Base-by-base conservation (phyloP, 2,888 invertebrate species). In the Phortica magna region DNA sequence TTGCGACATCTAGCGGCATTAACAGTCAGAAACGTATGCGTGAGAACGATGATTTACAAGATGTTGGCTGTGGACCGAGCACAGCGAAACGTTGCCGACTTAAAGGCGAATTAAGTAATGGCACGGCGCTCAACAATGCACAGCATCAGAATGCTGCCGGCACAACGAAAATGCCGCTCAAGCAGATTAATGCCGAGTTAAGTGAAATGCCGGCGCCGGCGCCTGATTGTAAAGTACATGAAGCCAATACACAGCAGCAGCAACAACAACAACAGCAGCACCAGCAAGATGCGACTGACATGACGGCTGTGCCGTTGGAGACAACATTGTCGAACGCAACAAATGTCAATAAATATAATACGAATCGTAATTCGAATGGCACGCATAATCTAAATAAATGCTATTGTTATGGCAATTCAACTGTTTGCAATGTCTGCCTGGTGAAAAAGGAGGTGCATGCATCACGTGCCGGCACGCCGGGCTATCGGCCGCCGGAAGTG, bases 401-500 rank as follows among this genome's bases (percentile, higher is more conserved):
- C 91, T 93, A 92, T 76, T 96, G 96, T 91, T 94, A 93, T 86
- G 95, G 94, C 14, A 94, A 94, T 90, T 93, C 95, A 0, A 93
- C 95, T 53, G 93, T 95, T 48, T 97, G 97, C 91, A 93, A 93
- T 55, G 85, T 93, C n/a, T 96, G 96, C 88, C 89, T 94, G 72
- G 91, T 93, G 59, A 94, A 95, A 84, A 94, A 94, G 80, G 93
- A 93, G 71, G 94, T 95, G 82, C 93, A 94, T 73, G 97, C 97
- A 7, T 94, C 96, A 4, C 93, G 97, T 84, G 97, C 97, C 74
- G 98, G 98, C 79, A 98, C 98, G 65, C 97, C 97, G 74, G 98
- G 98, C 53, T 98, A 96, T 92, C 93, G 98, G 42, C 96, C 98
- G 75, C 97, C 97, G 0, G 98, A 97, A 93, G 96, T 96, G 84